Percentiles rank a stretch among this genome's conserved stretches.
Evolutionary conservation across 1,140 invertebrate species (phyloP).

Genomic region (Listronotus oregonensis): DNA sequence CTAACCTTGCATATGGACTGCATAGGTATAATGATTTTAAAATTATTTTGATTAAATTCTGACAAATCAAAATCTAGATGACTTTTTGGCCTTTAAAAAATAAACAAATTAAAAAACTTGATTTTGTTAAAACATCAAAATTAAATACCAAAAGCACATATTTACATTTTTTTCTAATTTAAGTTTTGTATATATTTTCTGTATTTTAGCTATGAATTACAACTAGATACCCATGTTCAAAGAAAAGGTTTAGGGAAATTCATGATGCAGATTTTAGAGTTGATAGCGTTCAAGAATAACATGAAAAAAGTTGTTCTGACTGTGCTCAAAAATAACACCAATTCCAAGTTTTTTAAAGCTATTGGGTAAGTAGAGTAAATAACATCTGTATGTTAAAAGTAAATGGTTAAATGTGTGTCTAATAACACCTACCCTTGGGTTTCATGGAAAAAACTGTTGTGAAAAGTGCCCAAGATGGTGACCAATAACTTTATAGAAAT

Average conservation of each 20-base stretch:
- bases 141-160: too few species aligned
- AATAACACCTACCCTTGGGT: not conserved
- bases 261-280: slow-evolving; percentile 77
- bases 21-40: too few species aligned
- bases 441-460: not conserved
- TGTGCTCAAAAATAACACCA: slow-evolving; percentile 75
- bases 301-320: slow-evolving; percentile 84
- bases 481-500: too few species aligned
- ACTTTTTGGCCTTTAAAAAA: too few species aligned
- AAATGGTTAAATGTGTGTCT: slow-evolving; percentile 3
- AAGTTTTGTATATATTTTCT: too few species aligned
- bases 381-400: slow-evolving; percentile 16
- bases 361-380: slow-evolving; percentile 62
- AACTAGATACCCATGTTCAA: slow-evolving; percentile 68
- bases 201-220: slow-evolving; percentile 78
- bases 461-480: too few species aligned
- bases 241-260: slow-evolving; percentile 80
- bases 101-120: too few species aligned
- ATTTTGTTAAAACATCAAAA: too few species aligned
- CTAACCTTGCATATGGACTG: too few species aligned
- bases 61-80: too few species aligned
- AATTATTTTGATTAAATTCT: too few species aligned
- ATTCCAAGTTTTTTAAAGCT: slow-evolving; percentile 73
- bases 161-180: too few species aligned
- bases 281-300: slow-evolving; percentile 71